Conservation (phyloP, 1,140 invertebrate species). For the Daktulosphaira vitifoliae region DNA sequence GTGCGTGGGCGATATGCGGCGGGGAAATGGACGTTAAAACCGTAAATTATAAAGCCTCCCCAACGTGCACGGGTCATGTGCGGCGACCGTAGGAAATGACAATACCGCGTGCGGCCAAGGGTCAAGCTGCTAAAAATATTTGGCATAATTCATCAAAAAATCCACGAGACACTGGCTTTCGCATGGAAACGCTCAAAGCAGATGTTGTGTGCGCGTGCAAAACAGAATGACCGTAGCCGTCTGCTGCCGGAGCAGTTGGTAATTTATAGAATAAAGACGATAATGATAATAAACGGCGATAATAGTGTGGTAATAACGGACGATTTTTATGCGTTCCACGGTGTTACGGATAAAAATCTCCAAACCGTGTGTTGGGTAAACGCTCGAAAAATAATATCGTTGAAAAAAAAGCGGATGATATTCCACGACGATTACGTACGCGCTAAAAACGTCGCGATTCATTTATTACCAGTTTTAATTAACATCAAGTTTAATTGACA, state of each 20-base stretch:
- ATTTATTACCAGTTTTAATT: too few relatives aligned
- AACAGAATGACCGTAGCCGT: background rate
- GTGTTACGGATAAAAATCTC: background rate
- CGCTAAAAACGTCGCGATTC: too few relatives aligned
- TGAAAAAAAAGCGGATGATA: too few relatives aligned
- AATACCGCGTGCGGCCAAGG: background rate
- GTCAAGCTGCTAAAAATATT: constrained; percentile 31
- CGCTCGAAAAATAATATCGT: too few relatives aligned
- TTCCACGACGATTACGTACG: too few relatives aligned
- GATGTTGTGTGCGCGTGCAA: constrained; percentile 5
- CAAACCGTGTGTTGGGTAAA: too few relatives aligned
- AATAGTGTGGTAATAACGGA: too few relatives aligned
- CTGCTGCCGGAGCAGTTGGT: background rate
- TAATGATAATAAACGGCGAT: background rate
- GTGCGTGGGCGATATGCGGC: background rate
- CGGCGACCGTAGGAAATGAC: background rate
- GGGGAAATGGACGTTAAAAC: constrained; percentile 15
- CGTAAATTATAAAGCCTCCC: constrained; percentile 16
- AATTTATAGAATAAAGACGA: background rate
- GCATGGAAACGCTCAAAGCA: background rate
- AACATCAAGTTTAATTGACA: too few relatives aligned
- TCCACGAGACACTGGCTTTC: too few relatives aligned
- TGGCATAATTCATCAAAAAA: constrained; percentile 29
- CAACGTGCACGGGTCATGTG: background rate
- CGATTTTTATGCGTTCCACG: background rate